These are phyloP conservation scores for Sciurus carolinensis DNA, from an alignment of 2,797 vertebrate species.

Conservation along the genomic window DNA sequence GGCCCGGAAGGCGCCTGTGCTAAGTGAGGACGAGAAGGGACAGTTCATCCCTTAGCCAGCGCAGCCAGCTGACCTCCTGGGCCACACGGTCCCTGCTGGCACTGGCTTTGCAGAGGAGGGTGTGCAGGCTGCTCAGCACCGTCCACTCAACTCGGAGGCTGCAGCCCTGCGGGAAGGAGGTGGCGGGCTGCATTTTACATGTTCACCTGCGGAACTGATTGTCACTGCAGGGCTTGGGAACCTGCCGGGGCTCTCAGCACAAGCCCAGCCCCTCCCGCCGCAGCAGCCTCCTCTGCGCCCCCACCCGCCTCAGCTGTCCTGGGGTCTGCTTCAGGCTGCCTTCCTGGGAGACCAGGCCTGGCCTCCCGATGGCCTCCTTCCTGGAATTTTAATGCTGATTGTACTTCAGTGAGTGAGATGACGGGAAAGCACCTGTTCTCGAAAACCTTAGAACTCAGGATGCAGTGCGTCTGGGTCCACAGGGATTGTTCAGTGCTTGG, in stretches of 20 bases:
- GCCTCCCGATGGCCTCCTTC: too few species aligned
- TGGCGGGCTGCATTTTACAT: accelerated
- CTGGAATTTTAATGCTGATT: background rate
- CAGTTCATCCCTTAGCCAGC: too few species aligned
- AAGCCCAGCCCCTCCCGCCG: background rate
- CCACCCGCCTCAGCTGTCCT: background rate
- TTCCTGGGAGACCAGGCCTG: background rate
- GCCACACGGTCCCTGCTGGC: accelerated
- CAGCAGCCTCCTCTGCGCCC: background rate
- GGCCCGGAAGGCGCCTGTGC: accelerated
- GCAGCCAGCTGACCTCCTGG: background rate
- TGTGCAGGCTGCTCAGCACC: too few species aligned
- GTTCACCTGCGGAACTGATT: accelerated
- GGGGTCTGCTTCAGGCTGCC: background rate
- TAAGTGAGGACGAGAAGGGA: background rate
- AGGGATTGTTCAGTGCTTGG: background rate
- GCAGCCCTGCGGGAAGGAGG: accelerated
- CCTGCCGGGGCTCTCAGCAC: background rate
- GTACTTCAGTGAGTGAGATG: background rate
- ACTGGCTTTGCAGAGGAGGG: too few species aligned
- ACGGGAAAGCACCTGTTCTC: too few species aligned
- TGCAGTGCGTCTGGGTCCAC: background rate
- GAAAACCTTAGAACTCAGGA: background rate
- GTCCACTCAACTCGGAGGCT: accelerated
- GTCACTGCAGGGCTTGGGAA: too few species aligned